Base-by-base conservation (phyloP, 2,888 invertebrate species). In the Drosophila formosana region DNA sequence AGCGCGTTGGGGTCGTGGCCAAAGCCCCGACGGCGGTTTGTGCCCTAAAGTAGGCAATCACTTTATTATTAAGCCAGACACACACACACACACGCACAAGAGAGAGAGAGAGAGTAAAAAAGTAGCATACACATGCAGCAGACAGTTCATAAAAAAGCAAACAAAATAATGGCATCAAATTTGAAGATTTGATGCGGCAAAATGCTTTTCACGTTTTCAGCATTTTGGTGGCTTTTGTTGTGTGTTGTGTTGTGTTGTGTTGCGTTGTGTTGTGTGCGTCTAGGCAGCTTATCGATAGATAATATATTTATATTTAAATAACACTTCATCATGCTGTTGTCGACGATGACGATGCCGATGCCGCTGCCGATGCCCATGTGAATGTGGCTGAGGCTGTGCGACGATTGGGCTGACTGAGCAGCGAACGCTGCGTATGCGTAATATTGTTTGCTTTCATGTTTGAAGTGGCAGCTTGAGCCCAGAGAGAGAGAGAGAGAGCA, bases 231-330 rank as follows among this genome's bases (percentile, higher is more conserved):
- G 66, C 50, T 58, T 63, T 61, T 63, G 56, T 64, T 43, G 63
- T 11, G 34, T 34, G 9, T 9, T 34, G 34, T 34, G 9, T 9
- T 4, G 11, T 9, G 32, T 32, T 32, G 32, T 37, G 34, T 37
- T 11, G n/a, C n/a, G n/a, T n/a, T 9, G 34, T 37, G 34, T 11
- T 37, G 37, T 37, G 37, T 37, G 37, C 37, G 65, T 69, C 57
- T 69, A 67, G 70, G 53, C 87, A 72, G 84, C 70, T 81, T 77
- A 85, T 85, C 85, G 83, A 85, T 85, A 81, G 88, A 88, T 85
- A 85, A 85, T 85, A 88, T 85, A 85, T 88, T 82, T 87, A 85
- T 88, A 85, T 85, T 85, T 85, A 85, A 85, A 88, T 85, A 85
- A 81, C 85, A 85, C 85, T 85, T 85, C 81, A 85, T 85, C 88